Base-by-base conservation (phyloP, 92 coral and sea anemone genomes). In the Zoanthus gigantus region DNA sequence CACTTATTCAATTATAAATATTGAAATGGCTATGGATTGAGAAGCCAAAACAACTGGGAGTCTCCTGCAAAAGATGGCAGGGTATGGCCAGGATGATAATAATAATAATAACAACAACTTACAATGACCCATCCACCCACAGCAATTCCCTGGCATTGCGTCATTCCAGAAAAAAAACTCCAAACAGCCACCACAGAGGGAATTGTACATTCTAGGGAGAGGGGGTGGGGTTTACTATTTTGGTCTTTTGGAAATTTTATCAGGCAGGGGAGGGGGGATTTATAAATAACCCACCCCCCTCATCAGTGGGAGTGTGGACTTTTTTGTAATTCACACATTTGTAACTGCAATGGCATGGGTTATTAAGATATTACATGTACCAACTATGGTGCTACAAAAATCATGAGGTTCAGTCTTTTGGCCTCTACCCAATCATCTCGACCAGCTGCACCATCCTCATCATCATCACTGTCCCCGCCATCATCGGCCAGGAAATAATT, bases 401-500 rank as follows among this genome's bases (percentile, higher is more conserved):
- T 77, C 66, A 77, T 48, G 53, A 77, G 66, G 63, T 52, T 52
- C 69, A 48, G 46, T 77, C 83, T 52, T 77, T 77, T 77, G 28
- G 52, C 60, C 83, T 48, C 69, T 77, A 67, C 83, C 45, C 44
- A 30, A 77, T 77, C 46, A 58, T 77, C 83, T 77, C 60, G 83
- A 61, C 68, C 68, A 77, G 83, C 60, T 77, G 31, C 65, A 52
- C 77, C 77, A 72, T 72, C 56, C 56, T 53, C 77, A 72, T 72
- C 54, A 72, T 37, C 77, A 37, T 42, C 50, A 72, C 50, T 42
- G 47, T 47, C 52, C 52, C 52, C 50, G 56, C 52, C 52, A 47
- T 72, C 53, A 72, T 53, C 66, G 42, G 83, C 60, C 83, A 77
- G 83, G 83, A 77, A 77, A 77, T 77, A 77, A 58, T 56, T 56